These are phyloP conservation scores for Lophius americanus DNA, from an alignment of 2,797 vertebrate species.

Conservation along the genomic window DNA sequence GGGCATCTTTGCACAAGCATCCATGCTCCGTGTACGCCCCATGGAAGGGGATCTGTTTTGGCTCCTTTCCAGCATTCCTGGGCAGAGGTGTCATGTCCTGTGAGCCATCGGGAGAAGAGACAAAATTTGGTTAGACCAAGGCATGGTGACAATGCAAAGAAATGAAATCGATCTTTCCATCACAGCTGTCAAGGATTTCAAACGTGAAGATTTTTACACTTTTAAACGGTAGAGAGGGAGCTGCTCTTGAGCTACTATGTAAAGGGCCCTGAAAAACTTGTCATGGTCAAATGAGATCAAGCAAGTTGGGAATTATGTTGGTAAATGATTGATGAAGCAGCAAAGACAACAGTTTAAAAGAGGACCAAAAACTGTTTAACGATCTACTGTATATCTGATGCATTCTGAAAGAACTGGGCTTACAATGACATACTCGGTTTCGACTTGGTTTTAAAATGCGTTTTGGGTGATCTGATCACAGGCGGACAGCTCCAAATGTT, in stretches of 20 bases:
- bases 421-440: too few relatives aligned
- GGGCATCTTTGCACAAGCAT: conserved; percentile 15
- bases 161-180: conserved; percentile 24
- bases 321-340: too few relatives aligned
- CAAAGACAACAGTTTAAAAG: too few relatives aligned
- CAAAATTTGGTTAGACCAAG: conserved; percentile 29
- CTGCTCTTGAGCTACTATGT: conserved; percentile 15
- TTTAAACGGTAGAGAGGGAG: conserved; percentile 26
- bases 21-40: conserved; percentile 13
- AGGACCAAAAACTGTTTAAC: too few relatives aligned
- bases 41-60: conserved; percentile 51
- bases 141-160: conserved; percentile 34
- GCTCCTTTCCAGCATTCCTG: conserved; percentile 54
- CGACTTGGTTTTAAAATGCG: too few relatives aligned
- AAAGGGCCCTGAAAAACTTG: conserved; percentile 37
- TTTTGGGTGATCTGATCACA: too few relatives aligned
- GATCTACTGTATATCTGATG: too few relatives aligned
- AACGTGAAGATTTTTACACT: conserved; percentile 41
- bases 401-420: too few relatives aligned
- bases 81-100: conserved; percentile 31
- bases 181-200: conserved; percentile 68
- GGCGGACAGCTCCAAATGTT: too few relatives aligned
- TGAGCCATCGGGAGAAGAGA: conserved; percentile 35
- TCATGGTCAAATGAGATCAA: conserved; percentile 13
- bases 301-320: conserved; percentile 4